Conservation (phyloP, 2,888 invertebrate genomes). For the Cephonodes hylas region DNA sequence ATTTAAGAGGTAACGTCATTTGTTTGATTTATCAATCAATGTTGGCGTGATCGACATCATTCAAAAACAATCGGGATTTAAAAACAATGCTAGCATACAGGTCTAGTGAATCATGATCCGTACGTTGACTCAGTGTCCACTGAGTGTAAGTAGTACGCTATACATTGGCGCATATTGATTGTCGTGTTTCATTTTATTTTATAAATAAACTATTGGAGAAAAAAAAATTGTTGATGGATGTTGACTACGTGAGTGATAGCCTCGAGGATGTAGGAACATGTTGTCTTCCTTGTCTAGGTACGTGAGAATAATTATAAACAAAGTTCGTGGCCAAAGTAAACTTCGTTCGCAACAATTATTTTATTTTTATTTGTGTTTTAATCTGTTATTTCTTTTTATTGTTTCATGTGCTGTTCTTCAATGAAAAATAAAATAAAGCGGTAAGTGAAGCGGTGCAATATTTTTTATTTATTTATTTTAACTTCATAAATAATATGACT, state of each 20-base stretch:
- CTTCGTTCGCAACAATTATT: not conserved
- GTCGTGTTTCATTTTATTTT: conserved; percentile 35
- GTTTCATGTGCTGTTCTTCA: conserved; percentile 70
- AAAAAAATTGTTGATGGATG: conserved; percentile 49
- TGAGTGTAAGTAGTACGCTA: conserved; percentile 48
- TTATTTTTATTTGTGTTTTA: not conserved
- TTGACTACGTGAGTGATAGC: conserved; percentile 63
- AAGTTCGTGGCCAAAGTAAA: not conserved
- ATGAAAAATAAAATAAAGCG: conserved; percentile 48
- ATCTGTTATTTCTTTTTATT: conserved; percentile 39
- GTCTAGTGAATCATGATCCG: conserved; percentile 60
- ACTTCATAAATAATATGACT: not conserved
- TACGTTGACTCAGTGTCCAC: conserved; percentile 44
- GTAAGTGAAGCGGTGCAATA: conserved; percentile 44
- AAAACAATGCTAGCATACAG: conserved; percentile 68
- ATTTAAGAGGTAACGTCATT: conserved; percentile 39
- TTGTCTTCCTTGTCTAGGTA: conserved; percentile 72
- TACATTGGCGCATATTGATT: conserved; percentile 46
- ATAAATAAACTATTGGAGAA: conserved; percentile 29
- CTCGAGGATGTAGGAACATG: conserved; percentile 68
- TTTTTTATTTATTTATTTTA: not conserved
- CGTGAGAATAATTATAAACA: conserved; percentile 18
- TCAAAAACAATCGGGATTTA: conserved; percentile 62
- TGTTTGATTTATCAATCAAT: conserved; percentile 59
- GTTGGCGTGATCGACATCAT: conserved; percentile 46